phyloP scores from a whole-genome alignment of 2,113 vertebrate species.

The Brienomyrus brachyistius region DNA sequence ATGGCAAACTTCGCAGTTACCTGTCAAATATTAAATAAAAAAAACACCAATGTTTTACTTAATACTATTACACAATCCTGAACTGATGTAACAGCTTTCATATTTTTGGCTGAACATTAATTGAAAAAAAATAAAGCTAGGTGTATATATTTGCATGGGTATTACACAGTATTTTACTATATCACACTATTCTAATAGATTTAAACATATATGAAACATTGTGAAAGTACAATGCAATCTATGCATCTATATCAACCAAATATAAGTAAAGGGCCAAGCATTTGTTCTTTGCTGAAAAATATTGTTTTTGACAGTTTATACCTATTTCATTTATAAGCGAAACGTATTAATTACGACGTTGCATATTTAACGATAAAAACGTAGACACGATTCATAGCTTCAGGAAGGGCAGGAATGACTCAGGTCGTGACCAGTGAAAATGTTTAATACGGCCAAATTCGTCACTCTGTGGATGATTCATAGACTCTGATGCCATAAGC shows the following conservation, averaged over 20 bases:
- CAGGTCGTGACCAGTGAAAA: slow-evolving; percentile 6
- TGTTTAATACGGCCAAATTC: background rate
- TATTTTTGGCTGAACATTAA: background rate
- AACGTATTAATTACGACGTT: background rate
- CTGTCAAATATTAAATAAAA: slow-evolving; percentile 47
- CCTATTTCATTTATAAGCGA: background rate
- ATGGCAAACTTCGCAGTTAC: slow-evolving; percentile 62
- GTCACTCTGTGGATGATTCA: slow-evolving; percentile 3
- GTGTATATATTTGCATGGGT: background rate
- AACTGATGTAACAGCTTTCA: background rate
- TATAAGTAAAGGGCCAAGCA: background rate
- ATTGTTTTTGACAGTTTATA: background rate
- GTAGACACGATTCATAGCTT: background rate
- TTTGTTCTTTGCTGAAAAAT: background rate
- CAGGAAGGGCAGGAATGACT: background rate
- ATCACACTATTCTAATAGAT: background rate
- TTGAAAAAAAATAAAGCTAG: background rate
- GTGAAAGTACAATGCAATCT: background rate
- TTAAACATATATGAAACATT: background rate
- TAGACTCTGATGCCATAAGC: background rate
- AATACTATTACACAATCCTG: background rate
- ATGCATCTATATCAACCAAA: background rate
- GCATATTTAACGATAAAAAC: background rate
- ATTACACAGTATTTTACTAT: background rate
- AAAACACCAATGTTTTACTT: background rate